Evolutionary conservation across 2,888 invertebrate species (phyloP), one percentile per base, ranked within the genome.

Genomic region (Andrena trimmerana): DNA sequence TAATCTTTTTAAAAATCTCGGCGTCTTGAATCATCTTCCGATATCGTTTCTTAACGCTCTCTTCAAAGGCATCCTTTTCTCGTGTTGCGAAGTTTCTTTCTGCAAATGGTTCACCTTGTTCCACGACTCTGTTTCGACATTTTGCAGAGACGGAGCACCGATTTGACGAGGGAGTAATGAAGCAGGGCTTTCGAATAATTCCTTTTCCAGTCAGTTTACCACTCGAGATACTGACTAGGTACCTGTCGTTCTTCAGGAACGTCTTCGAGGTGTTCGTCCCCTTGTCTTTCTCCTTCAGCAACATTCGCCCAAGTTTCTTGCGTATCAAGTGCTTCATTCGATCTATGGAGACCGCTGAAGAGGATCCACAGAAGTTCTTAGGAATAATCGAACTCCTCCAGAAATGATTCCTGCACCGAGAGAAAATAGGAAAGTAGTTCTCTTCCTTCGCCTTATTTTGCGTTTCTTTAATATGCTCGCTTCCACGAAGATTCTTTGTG

Each of bases 281-380:
- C 65, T 87, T 90, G 62, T 86, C 81, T 5, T 83, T 82, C 20
- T 88, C 75, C n/a, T 81, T 86, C 54, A 89, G 62, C 16, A 90
- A 67, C 16, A 89, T 74, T 69, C 77, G 82, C 6, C 83, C 81
- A 0, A 92, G 68, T 33, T 91, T 92, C 54, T 73, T 83, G 57
- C 87, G 86, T 8, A 92, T 88, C 66, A 92, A 29, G 33, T 84
- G 78, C 42, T 86, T 91, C 54, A 92, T 83, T 68, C 86, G 81
- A 16, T 86, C 85, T 60, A 91, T 54, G 1, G 90, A 89, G 52
- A 81, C 86, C 5, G 60, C 75, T 29, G 78, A 68, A 7, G 71
- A 84, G 0, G 71, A 72, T 20, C 29, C 29, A 48, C 82, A 69
- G 13, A 78, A 24, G 2, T 50, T 54, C 5, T 52, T 62, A 8